phyloP scores from a whole-genome alignment of 2,888 invertebrate species.

The Melipona bicolor region DNA sequence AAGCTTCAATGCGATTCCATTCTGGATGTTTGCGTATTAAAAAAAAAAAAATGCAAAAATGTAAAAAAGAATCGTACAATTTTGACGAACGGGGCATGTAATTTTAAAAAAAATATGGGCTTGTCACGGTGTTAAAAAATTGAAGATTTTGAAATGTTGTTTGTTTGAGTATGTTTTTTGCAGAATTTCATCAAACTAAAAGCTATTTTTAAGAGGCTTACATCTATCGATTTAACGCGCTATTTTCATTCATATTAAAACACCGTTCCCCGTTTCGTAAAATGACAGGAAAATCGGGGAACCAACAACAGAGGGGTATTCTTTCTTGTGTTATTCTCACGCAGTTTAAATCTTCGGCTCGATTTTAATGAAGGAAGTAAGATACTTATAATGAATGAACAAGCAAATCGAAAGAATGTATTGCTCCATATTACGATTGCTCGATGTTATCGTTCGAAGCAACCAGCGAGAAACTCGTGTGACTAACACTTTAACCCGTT shows the following conservation, averaged over 20 bases:
- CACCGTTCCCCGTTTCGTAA: background rate
- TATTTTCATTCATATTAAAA: background rate
- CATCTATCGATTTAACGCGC: background rate
- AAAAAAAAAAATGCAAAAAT: no score
- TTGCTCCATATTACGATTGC: background rate
- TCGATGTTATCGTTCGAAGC: slow-evolving; percentile 30
- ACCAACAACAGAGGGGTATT: background rate
- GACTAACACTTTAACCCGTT: slow-evolving; percentile 35
- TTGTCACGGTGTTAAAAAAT: no score
- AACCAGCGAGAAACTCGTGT: slow-evolving; percentile 23
- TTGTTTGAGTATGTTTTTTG: no score
- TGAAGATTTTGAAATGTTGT: no score
- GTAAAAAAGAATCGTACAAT: background rate
- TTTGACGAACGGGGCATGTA: background rate
- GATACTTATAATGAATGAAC: background rate
- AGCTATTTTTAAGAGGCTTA: background rate
- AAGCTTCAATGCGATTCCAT: background rate
- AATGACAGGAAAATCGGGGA: background rate
- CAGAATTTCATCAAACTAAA: background rate
- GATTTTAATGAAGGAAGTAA: background rate
- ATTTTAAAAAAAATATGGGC: no score
- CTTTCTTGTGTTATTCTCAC: background rate
- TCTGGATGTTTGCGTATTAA: background rate
- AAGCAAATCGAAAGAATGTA: background rate
- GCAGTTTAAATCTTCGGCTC: background rate